These are phyloP conservation scores for Murina feae DNA, from an alignment of 2,113 vertebrate genomes.

Conservation along the genomic window DNA sequence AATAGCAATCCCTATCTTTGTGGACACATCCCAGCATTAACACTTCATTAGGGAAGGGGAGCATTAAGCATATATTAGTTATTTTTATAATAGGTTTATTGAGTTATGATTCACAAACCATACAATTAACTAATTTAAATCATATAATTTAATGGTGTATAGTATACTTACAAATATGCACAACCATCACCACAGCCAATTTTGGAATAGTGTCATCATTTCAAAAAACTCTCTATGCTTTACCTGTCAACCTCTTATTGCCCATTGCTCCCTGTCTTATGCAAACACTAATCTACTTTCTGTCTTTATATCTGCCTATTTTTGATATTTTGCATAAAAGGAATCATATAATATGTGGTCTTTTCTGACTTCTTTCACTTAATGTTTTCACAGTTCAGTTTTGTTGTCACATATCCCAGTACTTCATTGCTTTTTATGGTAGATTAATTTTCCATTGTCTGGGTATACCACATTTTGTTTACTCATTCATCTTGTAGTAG, in stretches of 20 bases:
- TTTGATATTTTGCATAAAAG: neutral
- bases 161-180: neutral
- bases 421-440: neutral
- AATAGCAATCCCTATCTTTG: neutral
- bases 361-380: slow-evolving; percentile 24
- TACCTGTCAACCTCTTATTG: neutral
- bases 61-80: neutral
- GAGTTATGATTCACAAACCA: neutral
- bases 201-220: neutral
- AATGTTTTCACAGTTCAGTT: neutral
- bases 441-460: neutral
- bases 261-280: neutral
- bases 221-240: neutral
- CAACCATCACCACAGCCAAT: neutral
- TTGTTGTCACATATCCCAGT: neutral
- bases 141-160: neutral
- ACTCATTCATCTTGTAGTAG: neutral
- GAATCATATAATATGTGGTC: neutral
- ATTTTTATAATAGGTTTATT: neutral
- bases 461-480: neutral
- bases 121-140: neutral
- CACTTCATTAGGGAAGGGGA: neutral
- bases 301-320: neutral
- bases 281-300: neutral
- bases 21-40: neutral